A percentile compares a stretch with the other conserved stretches of the same genome.
Conservation (phyloP, 2,888 invertebrate species). For the Dermolepida albohirtum region DNA sequence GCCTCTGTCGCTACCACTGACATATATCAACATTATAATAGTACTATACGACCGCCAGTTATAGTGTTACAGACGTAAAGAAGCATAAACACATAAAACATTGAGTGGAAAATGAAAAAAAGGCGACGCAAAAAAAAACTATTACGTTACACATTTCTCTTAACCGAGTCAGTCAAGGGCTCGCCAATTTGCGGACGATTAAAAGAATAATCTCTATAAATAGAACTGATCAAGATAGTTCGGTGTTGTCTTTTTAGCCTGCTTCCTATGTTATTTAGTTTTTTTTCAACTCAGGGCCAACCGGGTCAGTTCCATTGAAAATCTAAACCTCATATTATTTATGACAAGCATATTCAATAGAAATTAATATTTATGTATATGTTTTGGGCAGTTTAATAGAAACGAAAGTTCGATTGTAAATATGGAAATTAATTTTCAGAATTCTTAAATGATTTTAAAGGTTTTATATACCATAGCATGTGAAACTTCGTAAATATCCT, state of each 20-base stretch:
- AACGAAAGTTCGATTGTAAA: no score
- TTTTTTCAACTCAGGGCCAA: no score
- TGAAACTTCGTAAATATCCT: no score
- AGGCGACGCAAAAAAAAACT: not conserved
- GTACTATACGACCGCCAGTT: conserved; percentile 8
- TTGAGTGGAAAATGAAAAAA: not conserved
- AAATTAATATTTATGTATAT: no score
- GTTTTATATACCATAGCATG: no score
- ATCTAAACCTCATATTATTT: no score
- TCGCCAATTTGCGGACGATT: not conserved
- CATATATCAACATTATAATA: conserved; percentile 20
- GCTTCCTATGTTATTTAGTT: conserved; percentile 30
- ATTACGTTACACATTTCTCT: conserved; percentile 7
- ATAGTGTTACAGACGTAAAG: not conserved
- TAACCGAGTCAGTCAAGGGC: conserved; percentile 1
- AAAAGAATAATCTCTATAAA: conserved; percentile 27
- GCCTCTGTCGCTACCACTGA: conserved; percentile 33
- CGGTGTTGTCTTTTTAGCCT: conserved; percentile 3
- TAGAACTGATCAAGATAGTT: conserved; percentile 27
- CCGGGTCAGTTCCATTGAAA: no score
- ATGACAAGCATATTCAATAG: no score
- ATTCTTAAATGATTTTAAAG: no score
- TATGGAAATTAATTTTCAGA: no score
- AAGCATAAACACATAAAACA: conserved; percentile 5
- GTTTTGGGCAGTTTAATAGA: no score